Conservation (phyloP, 2,888 invertebrate species). For the Cephus spinipes region DNA sequence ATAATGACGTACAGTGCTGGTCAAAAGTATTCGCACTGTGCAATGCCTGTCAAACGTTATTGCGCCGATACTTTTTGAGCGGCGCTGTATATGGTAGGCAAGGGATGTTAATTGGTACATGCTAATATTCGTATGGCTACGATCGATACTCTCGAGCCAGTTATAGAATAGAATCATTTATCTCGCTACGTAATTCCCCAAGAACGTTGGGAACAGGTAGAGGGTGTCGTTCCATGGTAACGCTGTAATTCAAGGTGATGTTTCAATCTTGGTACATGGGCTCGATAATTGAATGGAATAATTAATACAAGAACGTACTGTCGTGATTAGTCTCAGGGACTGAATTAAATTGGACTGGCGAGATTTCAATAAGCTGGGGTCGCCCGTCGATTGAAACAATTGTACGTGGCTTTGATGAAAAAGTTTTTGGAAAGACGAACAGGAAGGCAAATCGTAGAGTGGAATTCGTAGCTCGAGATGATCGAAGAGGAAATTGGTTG, state of each 20-base stretch:
- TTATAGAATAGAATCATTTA: background rate
- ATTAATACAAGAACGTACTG: conserved; percentile 46
- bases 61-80: too few species aligned
- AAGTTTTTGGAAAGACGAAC: background rate
- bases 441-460: background rate
- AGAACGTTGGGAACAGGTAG: background rate
- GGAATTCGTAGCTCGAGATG: background rate
- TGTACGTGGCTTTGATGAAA: background rate
- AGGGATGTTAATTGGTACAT: background rate
- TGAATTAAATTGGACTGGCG: background rate
- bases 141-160: background rate
- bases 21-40: too few species aligned
- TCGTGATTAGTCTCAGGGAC: conserved; percentile 27
- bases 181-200: background rate
- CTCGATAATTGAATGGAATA: conserved; percentile 49
- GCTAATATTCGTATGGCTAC: background rate
- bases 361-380: background rate
- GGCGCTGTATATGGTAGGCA: background rate
- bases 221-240: background rate
- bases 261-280: conserved; percentile 45
- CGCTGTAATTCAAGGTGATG: conserved; percentile 44
- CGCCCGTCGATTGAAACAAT: background rate
- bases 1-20: background rate
- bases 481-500: background rate
- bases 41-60: too few species aligned